phyloP scores from a whole-genome alignment of 1,140 invertebrate genomes.

The Globodera ellingtonae region DNA sequence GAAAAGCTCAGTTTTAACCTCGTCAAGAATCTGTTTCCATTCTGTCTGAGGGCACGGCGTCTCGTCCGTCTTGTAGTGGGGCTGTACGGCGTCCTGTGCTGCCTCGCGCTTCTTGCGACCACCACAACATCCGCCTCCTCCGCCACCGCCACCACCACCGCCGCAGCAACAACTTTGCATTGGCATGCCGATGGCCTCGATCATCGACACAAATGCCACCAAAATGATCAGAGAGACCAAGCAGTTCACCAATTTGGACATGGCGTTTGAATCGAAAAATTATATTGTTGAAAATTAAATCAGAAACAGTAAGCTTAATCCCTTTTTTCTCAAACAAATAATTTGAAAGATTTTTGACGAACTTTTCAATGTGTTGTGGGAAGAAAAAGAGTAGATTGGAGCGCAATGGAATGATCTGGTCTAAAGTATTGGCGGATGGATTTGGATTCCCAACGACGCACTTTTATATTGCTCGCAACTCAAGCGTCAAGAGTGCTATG shows the following conservation, averaged over 20 bases:
- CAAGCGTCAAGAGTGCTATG: too few species aligned
- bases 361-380: too few species aligned
- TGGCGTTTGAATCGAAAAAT: too few species aligned
- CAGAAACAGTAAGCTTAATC: too few species aligned
- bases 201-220: background rate
- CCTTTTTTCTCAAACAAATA: too few species aligned
- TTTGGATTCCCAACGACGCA: too few species aligned
- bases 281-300: too few species aligned
- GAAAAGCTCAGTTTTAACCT: background rate
- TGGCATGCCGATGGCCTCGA: background rate
- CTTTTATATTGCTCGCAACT: too few species aligned
- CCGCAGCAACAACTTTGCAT: background rate
- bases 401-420: too few species aligned
- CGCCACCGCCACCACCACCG: background rate
- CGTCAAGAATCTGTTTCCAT: background rate
- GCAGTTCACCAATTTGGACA: background rate
- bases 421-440: too few species aligned
- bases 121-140: background rate
- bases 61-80: background rate
- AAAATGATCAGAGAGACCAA: background rate
- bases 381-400: too few species aligned
- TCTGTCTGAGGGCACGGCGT: slow-evolving; percentile 3
- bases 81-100: background rate
- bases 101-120: slow-evolving; percentile 6
- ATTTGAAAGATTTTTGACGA: too few species aligned